A percentile compares a stretch with the other conserved stretches of the same genome.
Evolutionary conservation across 2,113 vertebrate species (phyloP).

Genomic region (Brevimyrus niger): DNA sequence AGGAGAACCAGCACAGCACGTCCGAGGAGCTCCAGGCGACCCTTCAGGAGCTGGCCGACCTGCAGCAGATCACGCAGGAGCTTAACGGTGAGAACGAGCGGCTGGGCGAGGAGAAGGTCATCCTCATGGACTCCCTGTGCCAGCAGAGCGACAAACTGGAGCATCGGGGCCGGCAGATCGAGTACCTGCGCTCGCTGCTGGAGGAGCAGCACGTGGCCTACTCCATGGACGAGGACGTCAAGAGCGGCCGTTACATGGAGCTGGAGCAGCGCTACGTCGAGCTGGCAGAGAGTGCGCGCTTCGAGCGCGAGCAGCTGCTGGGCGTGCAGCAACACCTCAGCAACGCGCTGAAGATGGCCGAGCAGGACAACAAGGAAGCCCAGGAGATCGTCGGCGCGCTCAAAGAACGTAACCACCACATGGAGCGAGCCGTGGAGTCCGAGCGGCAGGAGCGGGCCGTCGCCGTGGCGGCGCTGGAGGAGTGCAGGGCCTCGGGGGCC

Average conservation of each 20-base stretch:
- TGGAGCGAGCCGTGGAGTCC: constrained; percentile 81
- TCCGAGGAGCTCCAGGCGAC: constrained; percentile 92
- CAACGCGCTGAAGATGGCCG: constrained; percentile 91
- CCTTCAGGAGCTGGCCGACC: constrained; percentile 81
- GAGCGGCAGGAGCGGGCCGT: constrained; percentile 75
- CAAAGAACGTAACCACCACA: constrained; percentile 86
- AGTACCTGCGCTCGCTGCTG: constrained; percentile 79
- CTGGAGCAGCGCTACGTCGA: constrained; percentile 88
- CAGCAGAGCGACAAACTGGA: constrained; percentile 90
- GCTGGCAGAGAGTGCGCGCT: constrained; percentile 79
- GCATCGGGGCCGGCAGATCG: constrained; percentile 78
- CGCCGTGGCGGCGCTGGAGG: constrained; percentile 70
- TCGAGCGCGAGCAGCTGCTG: constrained; percentile 86
- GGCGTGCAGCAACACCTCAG: constrained; percentile 93
- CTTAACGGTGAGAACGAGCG: constrained; percentile 88
- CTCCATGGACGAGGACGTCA: constrained; percentile 79
- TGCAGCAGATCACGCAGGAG: constrained; percentile 91
- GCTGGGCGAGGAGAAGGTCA: constrained; percentile 86
- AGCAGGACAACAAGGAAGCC: constrained; percentile 89
- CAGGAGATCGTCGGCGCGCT: constrained; percentile 82
- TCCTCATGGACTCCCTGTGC: constrained; percentile 90
- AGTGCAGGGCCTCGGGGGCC: constrained; percentile 73
- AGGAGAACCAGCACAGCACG: constrained; percentile 92
- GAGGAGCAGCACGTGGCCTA: constrained; percentile 83
- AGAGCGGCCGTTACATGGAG: constrained; percentile 87